These are phyloP conservation scores for Macropis europaea DNA, from an alignment of 2,888 invertebrate genomes.

Conservation along the genomic window DNA sequence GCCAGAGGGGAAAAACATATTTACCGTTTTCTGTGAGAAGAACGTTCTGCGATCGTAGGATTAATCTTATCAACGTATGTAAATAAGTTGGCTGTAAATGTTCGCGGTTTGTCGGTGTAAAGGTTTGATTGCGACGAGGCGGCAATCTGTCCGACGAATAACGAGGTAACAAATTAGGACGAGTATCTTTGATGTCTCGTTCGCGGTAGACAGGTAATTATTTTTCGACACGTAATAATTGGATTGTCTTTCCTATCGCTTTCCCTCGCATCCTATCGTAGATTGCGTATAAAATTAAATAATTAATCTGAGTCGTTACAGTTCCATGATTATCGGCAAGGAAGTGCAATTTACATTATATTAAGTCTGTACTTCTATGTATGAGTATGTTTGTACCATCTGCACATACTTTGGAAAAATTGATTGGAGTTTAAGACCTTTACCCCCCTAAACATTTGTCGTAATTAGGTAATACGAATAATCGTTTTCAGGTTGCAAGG, in stretches of 20 bases:
- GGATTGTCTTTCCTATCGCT: neutral
- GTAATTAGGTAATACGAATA: too few species aligned
- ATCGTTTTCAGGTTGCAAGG: too few species aligned
- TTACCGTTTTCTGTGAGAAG: neutral
- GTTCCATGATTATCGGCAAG: neutral
- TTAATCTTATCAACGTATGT: conserved; percentile 14
- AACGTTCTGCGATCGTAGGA: neutral
- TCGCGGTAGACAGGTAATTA: conserved; percentile 5
- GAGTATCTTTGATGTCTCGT: conserved; percentile 12
- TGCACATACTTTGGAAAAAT: too few species aligned
- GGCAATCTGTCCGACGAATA: conserved; percentile 21
- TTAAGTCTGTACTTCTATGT: neutral
- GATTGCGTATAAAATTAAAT: neutral
- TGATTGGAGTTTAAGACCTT: too few species aligned
- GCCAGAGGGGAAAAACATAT: neutral
- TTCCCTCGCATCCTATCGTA: neutral
- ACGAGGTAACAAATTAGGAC: conserved; percentile 22
- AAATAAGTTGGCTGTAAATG: conserved; percentile 4
- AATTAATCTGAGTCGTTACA: neutral
- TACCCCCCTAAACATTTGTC: too few species aligned
- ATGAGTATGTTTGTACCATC: too few species aligned
- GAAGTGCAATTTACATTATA: neutral
- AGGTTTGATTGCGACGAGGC: neutral
- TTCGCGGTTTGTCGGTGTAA: neutral
- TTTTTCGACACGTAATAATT: conserved; percentile 20